Percentiles rank a stretch among this genome's conserved stretches.
phyloP scores from a whole-genome alignment of 2,888 invertebrate species.

The Agrilus mali region DNA sequence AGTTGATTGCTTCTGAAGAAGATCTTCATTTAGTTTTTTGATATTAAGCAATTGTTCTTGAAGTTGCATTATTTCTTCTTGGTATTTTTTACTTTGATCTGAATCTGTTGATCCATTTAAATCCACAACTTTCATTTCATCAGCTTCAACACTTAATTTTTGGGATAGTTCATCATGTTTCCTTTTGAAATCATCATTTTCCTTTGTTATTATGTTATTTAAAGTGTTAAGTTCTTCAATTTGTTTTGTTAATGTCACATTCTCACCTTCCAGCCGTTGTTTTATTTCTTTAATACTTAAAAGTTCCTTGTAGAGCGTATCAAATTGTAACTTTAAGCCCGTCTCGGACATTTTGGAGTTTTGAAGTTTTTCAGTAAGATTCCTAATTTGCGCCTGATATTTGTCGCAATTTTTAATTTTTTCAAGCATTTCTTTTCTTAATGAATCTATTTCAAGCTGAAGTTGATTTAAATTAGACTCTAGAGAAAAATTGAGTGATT shows the following conservation, averaged over 20 bases:
- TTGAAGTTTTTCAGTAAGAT: slow-evolving; percentile 29
- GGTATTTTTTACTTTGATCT: neutral
- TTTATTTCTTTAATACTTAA: slow-evolving; percentile 16
- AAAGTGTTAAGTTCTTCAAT: neutral
- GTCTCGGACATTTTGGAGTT: slow-evolving; percentile 31
- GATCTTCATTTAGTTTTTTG: slow-evolving; percentile 3
- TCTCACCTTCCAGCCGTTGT: slow-evolving; percentile 16
- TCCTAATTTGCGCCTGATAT: slow-evolving; percentile 20
- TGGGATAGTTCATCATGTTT: slow-evolving; percentile 20
- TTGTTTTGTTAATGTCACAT: slow-evolving; percentile 7
- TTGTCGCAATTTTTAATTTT: slow-evolving; percentile 18
- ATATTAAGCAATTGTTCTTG: neutral
- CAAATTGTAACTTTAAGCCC: slow-evolving; percentile 25
- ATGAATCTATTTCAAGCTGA: slow-evolving; percentile 20
- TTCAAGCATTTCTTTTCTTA: slow-evolving; percentile 23
- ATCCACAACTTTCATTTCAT: slow-evolving; percentile 19
- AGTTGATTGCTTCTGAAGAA: slow-evolving; percentile 5
- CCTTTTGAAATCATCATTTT: slow-evolving; percentile 23
- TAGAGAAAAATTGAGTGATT: slow-evolving; percentile 16
- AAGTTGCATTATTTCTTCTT: neutral
- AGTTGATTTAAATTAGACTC: slow-evolving; percentile 20
- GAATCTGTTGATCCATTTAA: neutral
- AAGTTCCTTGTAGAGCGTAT: slow-evolving; percentile 25
- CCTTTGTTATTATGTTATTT: neutral
- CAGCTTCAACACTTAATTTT: slow-evolving; percentile 3